A percentile compares a stretch with the other conserved stretches of the same genome.
Evolutionary conservation across 1,140 invertebrate genomes (phyloP).

Genomic region (Ridgeia piscesae): DNA sequence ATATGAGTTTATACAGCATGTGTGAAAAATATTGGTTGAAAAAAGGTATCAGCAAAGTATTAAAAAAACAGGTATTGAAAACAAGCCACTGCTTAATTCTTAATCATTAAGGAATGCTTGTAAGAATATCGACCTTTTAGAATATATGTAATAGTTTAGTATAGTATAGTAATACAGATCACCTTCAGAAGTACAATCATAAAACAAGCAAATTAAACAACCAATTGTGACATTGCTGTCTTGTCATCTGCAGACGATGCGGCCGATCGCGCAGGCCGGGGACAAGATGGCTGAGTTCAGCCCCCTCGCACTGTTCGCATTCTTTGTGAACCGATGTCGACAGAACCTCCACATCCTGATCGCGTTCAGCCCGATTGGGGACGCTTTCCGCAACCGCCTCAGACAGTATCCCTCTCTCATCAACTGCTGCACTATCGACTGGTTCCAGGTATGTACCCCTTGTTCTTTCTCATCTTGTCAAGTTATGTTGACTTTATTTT

Average conservation of each 20-base stretch:
- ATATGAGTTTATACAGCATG: no score
- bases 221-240: constrained; percentile 1
- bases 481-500: no score
- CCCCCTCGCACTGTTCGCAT: constrained; percentile 56
- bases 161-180: no score
- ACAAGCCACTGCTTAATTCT: no score
- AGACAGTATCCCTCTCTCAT: constrained; percentile 58
- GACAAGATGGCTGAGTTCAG: constrained; percentile 56
- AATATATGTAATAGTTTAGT: no score
- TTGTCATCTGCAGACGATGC: constrained; percentile 46
- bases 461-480: background rate
- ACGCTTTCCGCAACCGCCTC: constrained; percentile 57
- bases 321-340: constrained; percentile 55
- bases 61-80: no score
- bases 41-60: no score
- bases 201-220: background rate
- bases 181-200: background rate
- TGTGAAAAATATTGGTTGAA: no score
- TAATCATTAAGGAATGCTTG: no score
- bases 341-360: constrained; percentile 59
- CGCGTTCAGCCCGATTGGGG: constrained; percentile 59
- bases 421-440: constrained; percentile 60
- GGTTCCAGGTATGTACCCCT: constrained; percentile 51
- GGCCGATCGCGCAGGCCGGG: constrained; percentile 48
- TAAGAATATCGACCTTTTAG: no score